Conservation (phyloP, 2,113 vertebrate genomes). For the Gymnarchus niloticus region DNA sequence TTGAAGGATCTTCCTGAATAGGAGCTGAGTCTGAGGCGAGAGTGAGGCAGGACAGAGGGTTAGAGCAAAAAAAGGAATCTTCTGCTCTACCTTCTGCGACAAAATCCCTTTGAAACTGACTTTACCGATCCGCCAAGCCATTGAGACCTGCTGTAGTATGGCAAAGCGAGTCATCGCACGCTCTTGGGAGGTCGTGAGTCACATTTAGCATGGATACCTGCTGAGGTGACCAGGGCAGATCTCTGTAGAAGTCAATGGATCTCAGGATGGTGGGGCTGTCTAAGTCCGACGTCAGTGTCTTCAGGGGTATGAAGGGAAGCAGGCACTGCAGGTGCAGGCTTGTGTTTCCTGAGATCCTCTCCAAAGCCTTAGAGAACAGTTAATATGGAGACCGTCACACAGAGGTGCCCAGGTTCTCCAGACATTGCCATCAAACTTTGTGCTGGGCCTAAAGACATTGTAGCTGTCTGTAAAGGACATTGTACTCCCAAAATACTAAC, state of each 20-base stretch:
- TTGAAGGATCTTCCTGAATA: slow-evolving; percentile 68
- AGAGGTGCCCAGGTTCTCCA: background rate
- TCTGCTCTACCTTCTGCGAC: slow-evolving; percentile 47
- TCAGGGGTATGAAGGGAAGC: slow-evolving; percentile 72
- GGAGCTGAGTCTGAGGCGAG: slow-evolving; percentile 68
- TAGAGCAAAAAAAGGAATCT: slow-evolving; percentile 46
- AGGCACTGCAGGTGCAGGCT: slow-evolving; percentile 64
- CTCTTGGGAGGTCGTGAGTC: slow-evolving; percentile 2
- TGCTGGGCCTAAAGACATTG: too few species aligned
- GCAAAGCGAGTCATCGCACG: slow-evolving; percentile 50
- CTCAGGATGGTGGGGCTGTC: slow-evolving; percentile 52
- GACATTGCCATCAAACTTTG: too few species aligned
- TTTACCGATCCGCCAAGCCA: slow-evolving; percentile 64
- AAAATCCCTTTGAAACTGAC: slow-evolving; percentile 55
- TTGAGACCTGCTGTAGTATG: slow-evolving; percentile 56
- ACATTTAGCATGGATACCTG: slow-evolving; percentile 62
- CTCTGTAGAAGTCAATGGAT: slow-evolving; percentile 52
- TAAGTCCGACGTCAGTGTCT: slow-evolving; percentile 55
- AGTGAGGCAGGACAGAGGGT: slow-evolving; percentile 42
- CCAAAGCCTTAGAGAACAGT: slow-evolving; percentile 47
- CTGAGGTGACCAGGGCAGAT: slow-evolving; percentile 71
- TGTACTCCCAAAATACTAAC: too few species aligned
- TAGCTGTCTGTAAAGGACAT: too few species aligned
- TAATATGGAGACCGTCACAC: background rate
- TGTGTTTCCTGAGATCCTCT: slow-evolving; percentile 32